Conservation (phyloP, 2,113 vertebrate species). For the Meles meles region DNA sequence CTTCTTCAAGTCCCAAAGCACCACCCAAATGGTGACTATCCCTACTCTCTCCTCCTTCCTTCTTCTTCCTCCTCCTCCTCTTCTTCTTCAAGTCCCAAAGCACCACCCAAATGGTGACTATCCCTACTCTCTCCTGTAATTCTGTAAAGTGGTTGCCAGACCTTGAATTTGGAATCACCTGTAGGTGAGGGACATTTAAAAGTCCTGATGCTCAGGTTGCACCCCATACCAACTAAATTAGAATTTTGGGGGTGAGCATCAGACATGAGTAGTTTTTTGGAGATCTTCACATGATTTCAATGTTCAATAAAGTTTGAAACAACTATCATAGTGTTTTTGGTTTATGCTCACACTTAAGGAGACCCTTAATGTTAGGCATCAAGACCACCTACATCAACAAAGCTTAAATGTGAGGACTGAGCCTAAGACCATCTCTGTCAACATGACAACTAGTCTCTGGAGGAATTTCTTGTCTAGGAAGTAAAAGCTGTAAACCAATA, state of each 20-base stretch:
- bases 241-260: neutral
- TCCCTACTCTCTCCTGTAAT: neutral
- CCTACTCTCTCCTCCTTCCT: neutral
- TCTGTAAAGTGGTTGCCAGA: neutral
- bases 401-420: neutral
- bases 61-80: rapidly evolving
- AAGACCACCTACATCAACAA: neutral
- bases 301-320: neutral
- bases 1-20: neutral
- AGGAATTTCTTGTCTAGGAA: slow-evolving; percentile 21
- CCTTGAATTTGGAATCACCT: neutral
- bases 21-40: neutral
- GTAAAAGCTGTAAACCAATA: neutral
- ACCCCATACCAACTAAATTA: neutral
- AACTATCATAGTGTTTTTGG: neutral
- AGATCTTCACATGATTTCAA: neutral
- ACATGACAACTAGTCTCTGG: neutral
- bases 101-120: neutral
- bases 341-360: neutral
- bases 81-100: neutral
- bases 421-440: neutral
- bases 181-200: neutral
- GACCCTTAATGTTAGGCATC: neutral
- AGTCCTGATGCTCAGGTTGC: neutral
- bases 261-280: neutral